These are phyloP conservation scores for Terebella lapidaria DNA, from an alignment of 2,888 invertebrate species.

Conservation along the genomic window DNA sequence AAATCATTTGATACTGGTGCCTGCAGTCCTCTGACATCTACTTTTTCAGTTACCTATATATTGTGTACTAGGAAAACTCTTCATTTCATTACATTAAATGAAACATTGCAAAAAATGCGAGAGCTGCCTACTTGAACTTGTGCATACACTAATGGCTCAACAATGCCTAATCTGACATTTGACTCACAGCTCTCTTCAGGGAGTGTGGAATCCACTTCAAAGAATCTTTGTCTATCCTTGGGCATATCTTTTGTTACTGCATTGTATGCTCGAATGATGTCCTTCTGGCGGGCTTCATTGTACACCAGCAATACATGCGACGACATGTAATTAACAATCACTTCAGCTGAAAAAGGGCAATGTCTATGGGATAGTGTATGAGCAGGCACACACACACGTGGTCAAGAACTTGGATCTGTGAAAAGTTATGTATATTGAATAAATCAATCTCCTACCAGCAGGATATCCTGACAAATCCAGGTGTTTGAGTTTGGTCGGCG, in stretches of 20 bases:
- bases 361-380: slow-evolving; percentile 7
- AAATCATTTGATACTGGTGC: no score
- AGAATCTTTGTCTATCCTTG: slow-evolving; percentile 13
- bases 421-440: no score
- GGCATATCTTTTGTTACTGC: slow-evolving; percentile 33
- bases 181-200: slow-evolving; percentile 35
- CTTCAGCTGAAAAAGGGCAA: slow-evolving; percentile 47
- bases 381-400: background rate
- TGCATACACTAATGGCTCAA: no score
- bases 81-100: no score
- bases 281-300: slow-evolving; percentile 42
- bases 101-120: no score
- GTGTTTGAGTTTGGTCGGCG: slow-evolving; percentile 35
- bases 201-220: slow-evolving; percentile 31
- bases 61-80: no score
- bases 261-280: slow-evolving; percentile 40
- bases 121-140: no score
- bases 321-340: slow-evolving; percentile 43
- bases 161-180: background rate
- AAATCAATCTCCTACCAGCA: slow-evolving; percentile 31
- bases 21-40: no score
- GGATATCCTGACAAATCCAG: slow-evolving; percentile 47
- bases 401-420: background rate
- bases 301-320: slow-evolving; percentile 46
- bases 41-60: no score